phyloP scores from a whole-genome alignment of 2,113 vertebrate species.

The Periophthalmus modestus region DNA sequence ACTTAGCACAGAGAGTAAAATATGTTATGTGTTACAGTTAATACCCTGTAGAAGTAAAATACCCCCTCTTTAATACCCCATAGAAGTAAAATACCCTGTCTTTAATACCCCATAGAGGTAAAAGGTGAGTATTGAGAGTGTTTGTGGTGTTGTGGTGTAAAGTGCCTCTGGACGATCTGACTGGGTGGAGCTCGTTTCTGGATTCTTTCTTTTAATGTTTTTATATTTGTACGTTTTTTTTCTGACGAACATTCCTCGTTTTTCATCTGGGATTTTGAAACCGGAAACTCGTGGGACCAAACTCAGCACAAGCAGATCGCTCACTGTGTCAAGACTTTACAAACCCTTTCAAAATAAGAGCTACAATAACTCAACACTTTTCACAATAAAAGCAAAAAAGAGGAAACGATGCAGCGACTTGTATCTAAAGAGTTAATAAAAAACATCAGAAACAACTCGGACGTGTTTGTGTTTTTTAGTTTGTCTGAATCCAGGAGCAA shows the following conservation, averaged over 20 bases:
- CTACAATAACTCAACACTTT: conserved; percentile 69
- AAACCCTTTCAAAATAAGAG: conserved; percentile 39
- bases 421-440: conserved; percentile 71
- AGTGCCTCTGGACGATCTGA: no score
- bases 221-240: conserved; percentile 1
- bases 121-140: no score
- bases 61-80: no score
- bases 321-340: conserved; percentile 71
- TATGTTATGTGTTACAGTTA: no score
- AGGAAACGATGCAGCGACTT: conserved; percentile 68
- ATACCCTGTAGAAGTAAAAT: no score
- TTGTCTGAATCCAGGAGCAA: no score
- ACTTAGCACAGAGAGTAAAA: no score
- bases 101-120: no score
- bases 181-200: background rate
- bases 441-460: conserved; percentile 60
- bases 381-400: conserved; percentile 18
- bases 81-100: no score
- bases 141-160: no score
- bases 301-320: conserved; percentile 55
- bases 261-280: conserved; percentile 16
- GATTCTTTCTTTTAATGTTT: background rate
- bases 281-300: conserved; percentile 37
- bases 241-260: conserved; percentile 12
- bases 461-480: background rate